Evolutionary conservation across 2,113 vertebrate species (phyloP).

Genomic region (Xiphophorus maculatus): DNA sequence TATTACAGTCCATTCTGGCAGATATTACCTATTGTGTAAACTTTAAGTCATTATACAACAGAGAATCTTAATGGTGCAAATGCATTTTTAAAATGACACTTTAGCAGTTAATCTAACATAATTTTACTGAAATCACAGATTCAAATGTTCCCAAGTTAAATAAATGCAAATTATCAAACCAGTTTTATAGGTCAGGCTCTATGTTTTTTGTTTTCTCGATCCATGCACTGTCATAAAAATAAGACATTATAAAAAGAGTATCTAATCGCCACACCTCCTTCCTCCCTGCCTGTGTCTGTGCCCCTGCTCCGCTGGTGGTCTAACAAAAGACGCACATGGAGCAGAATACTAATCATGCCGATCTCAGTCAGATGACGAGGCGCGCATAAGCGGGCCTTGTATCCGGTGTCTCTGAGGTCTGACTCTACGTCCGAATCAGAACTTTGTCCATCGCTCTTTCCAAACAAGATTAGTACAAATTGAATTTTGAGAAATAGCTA

Average conservation of each 20-base stretch:
- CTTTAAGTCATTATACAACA: no score
- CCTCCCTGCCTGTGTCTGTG: slow-evolving; percentile 33
- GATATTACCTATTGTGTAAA: no score
- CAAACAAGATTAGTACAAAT: background rate
- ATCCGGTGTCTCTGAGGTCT: background rate
- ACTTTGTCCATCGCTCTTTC: background rate
- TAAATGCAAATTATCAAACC: background rate
- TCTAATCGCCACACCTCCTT: slow-evolving; percentile 57
- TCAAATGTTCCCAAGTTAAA: background rate
- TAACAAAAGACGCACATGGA: slow-evolving; percentile 81
- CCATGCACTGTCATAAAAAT: slow-evolving; percentile 33
- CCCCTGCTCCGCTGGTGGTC: slow-evolving; percentile 51
- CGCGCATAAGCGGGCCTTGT: slow-evolving; percentile 32
- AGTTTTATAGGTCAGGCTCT: background rate
- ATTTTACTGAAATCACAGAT: background rate
- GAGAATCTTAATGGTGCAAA: background rate
- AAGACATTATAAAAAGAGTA: slow-evolving; percentile 63
- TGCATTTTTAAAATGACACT: background rate
- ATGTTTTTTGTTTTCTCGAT: slow-evolving; percentile 17
- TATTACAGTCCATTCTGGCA: background rate
- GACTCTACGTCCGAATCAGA: background rate
- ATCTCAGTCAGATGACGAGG: slow-evolving; percentile 43
- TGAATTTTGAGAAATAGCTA: background rate
- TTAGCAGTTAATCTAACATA: background rate
- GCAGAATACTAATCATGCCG: slow-evolving; percentile 81